phyloP scores from a whole-genome alignment of 2,113 vertebrate species.

The Callaeas wilsoni region DNA sequence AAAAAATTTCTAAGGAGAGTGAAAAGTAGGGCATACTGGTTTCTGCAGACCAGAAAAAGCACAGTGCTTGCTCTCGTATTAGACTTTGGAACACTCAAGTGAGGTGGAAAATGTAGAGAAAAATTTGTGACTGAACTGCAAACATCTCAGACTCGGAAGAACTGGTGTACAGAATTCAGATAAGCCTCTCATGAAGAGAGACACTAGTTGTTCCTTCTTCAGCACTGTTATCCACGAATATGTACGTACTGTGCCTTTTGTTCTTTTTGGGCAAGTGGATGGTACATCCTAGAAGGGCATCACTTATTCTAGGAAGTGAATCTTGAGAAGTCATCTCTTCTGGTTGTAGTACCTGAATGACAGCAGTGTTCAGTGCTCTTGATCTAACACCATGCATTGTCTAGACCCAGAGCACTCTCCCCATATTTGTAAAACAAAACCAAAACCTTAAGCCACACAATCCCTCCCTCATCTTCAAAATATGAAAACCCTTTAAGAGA shows the following conservation, averaged over 20 bases:
- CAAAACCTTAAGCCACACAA: background rate
- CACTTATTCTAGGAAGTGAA: background rate
- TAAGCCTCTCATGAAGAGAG: conserved; percentile 20
- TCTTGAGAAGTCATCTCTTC: conserved; percentile 9
- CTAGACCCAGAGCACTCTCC: background rate
- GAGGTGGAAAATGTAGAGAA: conserved; percentile 20
- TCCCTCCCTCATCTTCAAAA: background rate
- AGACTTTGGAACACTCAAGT: conserved; percentile 4
- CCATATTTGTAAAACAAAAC: background rate
- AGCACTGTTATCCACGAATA: conserved; percentile 10
- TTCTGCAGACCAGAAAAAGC: conserved; percentile 25
- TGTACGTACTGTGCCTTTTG: conserved; percentile 46
- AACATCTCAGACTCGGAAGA: background rate
- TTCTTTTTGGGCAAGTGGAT: background rate
- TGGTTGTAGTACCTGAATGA: background rate
- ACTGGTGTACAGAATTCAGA: conserved; percentile 53
- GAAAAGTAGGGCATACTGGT: conserved; percentile 29
- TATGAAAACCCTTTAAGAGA: background rate
- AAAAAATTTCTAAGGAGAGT: background rate
- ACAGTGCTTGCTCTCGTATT: background rate
- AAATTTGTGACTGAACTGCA: background rate
- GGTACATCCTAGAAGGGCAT: conserved; percentile 24
- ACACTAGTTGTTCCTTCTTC: conserved; percentile 61
- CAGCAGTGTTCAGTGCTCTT: background rate
- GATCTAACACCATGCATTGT: background rate